These are phyloP conservation scores for Pachypeltis micranthus DNA, from an alignment of 1,140 invertebrate genomes.

Conservation along the genomic window DNA sequence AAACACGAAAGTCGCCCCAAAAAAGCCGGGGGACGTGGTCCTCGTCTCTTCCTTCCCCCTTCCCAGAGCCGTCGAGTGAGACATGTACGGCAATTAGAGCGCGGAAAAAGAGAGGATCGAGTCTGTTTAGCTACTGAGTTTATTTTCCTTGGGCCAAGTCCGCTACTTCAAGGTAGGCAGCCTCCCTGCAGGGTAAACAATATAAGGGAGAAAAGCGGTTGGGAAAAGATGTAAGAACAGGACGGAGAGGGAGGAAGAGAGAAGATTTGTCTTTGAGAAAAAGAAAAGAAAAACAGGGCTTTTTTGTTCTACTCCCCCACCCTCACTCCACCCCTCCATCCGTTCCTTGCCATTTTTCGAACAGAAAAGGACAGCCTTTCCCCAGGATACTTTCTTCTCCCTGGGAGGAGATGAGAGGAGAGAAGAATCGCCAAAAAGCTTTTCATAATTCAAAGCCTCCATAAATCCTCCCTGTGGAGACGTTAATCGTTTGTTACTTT, in stretches of 20 bases:
- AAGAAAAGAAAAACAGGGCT: no score
- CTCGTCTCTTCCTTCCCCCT: neutral
- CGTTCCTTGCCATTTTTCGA: no score
- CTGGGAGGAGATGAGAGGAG: no score
- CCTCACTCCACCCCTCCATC: no score
- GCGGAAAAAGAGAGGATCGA: neutral
- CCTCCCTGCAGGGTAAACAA: conserved; percentile 3
- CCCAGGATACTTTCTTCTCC: no score
- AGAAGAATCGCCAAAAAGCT: neutral
- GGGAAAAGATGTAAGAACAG: neutral
- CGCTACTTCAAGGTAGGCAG: neutral
- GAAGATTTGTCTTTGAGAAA: conserved; percentile 9
- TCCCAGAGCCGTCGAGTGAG: no score
- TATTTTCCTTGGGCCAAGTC: neutral
- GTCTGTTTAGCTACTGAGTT: neutral
- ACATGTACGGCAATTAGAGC: conserved; percentile 2
- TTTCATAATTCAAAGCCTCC: neutral
- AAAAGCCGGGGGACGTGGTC: no score
- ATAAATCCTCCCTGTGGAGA: neutral
- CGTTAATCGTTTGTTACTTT: neutral
- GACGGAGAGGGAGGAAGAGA: neutral
- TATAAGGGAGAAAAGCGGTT: neutral
- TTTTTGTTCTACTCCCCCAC: no score
- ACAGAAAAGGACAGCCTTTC: no score
- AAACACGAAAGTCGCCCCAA: no score